Evolutionary conservation across 2,113 vertebrate species (phyloP), one percentile per base, ranked within the genome.

Genomic region (Sclerurus mexicanus): DNA sequence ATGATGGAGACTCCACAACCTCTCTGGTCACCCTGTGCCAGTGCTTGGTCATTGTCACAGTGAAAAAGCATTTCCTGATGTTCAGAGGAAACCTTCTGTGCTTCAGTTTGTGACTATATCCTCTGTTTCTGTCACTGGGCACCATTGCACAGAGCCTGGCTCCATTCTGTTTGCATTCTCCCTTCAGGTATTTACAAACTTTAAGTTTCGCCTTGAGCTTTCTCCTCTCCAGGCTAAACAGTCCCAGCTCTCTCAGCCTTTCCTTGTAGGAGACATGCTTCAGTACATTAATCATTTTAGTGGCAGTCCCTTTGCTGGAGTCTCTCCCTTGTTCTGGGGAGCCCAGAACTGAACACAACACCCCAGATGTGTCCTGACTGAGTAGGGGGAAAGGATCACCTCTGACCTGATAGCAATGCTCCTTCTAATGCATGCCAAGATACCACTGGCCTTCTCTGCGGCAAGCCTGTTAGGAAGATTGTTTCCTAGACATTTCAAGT

Each of bases 221-320:
- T 67, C 19, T 66, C 64, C 28, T 66, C 24, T 31, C 68, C 59
- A 66, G 42, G 14, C 4, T 28, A 21, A 77, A 15, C 33, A 33
- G 22, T 11, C 13, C 5, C 40, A 64, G 31, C 14, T 78, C 28
- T 50, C 2, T 1, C 6, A 58, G 30, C 6, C 8, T 79, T 83
- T 56, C 35, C 35, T 49, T 7, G 18, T 3, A 40, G 24, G 14
- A 71, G 6, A 16, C 5, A 4, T 2, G 23, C 6, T 37, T 9
- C 55, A 12, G 10, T 1, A 3, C 42, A 19, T 0, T 21, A 24
- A 55, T 7, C 44, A 33, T 6, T 21, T 50, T 3, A 9, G 7
- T 4, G 13, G 4, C 10, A 39, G 40, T 14, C 12, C 37, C 25
- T 76, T 47, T 64, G 12, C 24, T 47, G 42, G 23, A 12, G 10